Conservation (phyloP, 2,888 invertebrate genomes). For the Germaria angustata region DNA sequence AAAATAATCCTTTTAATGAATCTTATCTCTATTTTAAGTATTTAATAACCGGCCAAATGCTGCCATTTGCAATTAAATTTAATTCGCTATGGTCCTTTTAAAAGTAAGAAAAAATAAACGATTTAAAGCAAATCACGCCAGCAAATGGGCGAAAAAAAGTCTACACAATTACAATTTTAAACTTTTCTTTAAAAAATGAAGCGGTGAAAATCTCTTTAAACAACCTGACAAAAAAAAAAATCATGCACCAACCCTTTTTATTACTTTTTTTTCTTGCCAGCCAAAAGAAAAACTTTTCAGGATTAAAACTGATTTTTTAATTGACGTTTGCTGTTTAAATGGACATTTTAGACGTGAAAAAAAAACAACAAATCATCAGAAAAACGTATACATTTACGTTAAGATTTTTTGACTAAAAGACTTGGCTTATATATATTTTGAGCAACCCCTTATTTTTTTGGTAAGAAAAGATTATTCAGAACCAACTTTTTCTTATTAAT, state of each 20-base stretch:
- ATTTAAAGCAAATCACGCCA: constrained; percentile 57
- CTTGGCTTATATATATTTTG: constrained; percentile 32
- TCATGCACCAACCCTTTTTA: constrained; percentile 65
- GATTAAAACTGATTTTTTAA: constrained; percentile 68
- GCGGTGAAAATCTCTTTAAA: constrained; percentile 52
- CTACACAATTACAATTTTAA: constrained; percentile 42
- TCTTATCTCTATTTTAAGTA: constrained; percentile 41
- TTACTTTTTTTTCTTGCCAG: background rate
- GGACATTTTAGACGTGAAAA: constrained; percentile 44
- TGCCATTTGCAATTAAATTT: constrained; percentile 70
- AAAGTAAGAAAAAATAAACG: constrained; percentile 32
- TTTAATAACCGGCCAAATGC: constrained; percentile 62
- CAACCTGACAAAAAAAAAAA: constrained; percentile 65
- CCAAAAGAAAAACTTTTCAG: constrained; percentile 24
- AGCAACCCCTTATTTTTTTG: constrained; percentile 14
- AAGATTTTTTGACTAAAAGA: constrained; percentile 37
- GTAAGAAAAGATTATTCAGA: too few species aligned
- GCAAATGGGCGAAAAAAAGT: background rate
- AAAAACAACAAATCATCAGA: constrained; percentile 30
- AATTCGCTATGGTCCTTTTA: constrained; percentile 69
- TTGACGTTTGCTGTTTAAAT: constrained; percentile 66
- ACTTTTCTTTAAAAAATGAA: constrained; percentile 29
- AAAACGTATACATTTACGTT: constrained; percentile 15
- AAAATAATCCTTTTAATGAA: constrained; percentile 64
- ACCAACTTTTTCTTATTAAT: background rate